Conservation (phyloP, 2,888 invertebrate genomes). For the Agriopis leucophaearia region DNA sequence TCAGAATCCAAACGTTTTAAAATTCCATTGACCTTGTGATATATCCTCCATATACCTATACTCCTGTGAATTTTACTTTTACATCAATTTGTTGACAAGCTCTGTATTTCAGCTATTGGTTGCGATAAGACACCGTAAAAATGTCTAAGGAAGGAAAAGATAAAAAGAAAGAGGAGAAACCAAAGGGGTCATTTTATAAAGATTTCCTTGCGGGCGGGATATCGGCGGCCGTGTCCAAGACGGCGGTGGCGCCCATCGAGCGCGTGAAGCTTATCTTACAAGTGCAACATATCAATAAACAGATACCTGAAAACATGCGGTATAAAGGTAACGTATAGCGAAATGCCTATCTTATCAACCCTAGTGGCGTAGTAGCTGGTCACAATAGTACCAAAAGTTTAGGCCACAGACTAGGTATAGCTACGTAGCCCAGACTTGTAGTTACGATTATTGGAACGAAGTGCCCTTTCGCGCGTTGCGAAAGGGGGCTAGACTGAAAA, state of each 20-base stretch:
- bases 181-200: conserved; percentile 88
- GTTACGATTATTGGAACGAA: too few species aligned
- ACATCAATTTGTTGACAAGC: too few species aligned
- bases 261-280: conserved; percentile 97
- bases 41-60: too few species aligned
- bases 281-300: conserved; percentile 97
- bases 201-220: conserved; percentile 97
- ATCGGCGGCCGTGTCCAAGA: conserved; percentile 97
- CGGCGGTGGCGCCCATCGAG: conserved; percentile 97
- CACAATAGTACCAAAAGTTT: too few species aligned
- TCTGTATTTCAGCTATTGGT: conserved; percentile 6
- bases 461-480: too few species aligned
- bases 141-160: conserved; percentile 38
- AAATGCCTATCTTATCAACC: too few species aligned
- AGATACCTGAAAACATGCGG: conserved; percentile 93
- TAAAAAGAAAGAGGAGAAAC: conserved; percentile 33
- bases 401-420: too few species aligned
- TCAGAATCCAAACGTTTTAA: too few species aligned
- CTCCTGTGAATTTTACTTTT: too few species aligned
- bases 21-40: too few species aligned
- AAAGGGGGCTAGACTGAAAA: too few species aligned
- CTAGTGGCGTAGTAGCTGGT: background rate
- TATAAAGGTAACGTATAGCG: conserved; percentile 90
- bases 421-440: too few species aligned
- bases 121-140: conserved; percentile 14